phyloP scores from a whole-genome alignment of 2,888 invertebrate species.

The Allygus modestus region DNA sequence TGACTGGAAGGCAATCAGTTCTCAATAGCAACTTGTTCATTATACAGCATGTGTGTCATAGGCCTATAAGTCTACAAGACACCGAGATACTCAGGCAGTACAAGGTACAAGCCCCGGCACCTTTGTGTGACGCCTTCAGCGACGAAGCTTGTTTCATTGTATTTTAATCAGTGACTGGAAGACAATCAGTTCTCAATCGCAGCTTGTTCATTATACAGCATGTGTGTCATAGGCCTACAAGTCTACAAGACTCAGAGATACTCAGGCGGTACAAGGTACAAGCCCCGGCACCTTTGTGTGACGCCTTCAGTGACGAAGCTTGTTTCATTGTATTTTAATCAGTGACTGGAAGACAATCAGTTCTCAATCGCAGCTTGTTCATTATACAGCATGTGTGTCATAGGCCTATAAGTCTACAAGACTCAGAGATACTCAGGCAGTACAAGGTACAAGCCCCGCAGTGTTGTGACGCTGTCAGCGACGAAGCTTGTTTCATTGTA shows the following conservation, averaged over 20 bases:
- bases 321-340: neutral
- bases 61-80: neutral
- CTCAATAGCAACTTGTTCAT: neutral
- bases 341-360: conserved; percentile 2
- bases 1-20: conserved; percentile 36
- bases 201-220: too few species aligned
- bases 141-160: too few species aligned
- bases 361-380: neutral
- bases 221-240: too few species aligned
- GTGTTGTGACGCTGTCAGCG: neutral
- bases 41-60: neutral
- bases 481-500: conserved; percentile 4
- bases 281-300: too few species aligned
- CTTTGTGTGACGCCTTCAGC: too few species aligned
- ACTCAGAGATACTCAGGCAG: too few species aligned
- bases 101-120: too few species aligned
- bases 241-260: too few species aligned
- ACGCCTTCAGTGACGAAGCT: neutral
- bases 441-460: neutral
- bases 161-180: too few species aligned
- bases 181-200: too few species aligned
- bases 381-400: neutral
- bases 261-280: too few species aligned
- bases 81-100: too few species aligned
- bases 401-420: neutral